These are phyloP conservation scores for Scophthalmus maximus DNA, from an alignment of 2,113 vertebrate genomes.

Conservation along the genomic window DNA sequence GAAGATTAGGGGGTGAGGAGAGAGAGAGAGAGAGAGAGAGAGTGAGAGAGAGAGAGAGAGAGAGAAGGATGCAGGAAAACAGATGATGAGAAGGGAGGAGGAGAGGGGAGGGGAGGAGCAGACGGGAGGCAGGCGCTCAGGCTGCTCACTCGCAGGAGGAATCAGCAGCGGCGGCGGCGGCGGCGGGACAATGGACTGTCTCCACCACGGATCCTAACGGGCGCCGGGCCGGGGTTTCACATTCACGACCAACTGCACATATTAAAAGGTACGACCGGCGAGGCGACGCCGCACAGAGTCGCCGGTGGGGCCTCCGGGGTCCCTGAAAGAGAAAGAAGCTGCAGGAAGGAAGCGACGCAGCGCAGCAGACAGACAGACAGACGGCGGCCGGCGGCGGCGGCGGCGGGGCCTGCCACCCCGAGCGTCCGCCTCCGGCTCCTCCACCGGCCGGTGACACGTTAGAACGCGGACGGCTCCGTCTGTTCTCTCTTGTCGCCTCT, in stretches of 20 bases:
- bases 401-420: constrained; percentile 57
- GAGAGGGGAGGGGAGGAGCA: constrained; percentile 31
- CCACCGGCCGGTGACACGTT: constrained; percentile 34
- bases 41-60: not conserved
- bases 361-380: constrained; percentile 36
- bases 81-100: constrained; percentile 33
- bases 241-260: too few species aligned
- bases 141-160: too few species aligned
- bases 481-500: not conserved
- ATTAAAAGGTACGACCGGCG: constrained; percentile 50
- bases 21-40: not conserved
- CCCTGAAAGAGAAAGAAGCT: too few species aligned
- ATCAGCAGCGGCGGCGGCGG: constrained; percentile 62
- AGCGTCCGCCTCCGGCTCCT: constrained; percentile 36
- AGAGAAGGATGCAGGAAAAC: constrained; percentile 46
- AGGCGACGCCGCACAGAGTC: not conserved
- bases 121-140: constrained; percentile 57
- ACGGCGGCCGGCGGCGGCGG: not conserved
- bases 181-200: constrained; percentile 70
- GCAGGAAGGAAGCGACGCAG: constrained; percentile 74
- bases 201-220: constrained; percentile 57
- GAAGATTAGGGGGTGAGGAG: not conserved
- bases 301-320: not conserved
- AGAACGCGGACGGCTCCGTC: not conserved
- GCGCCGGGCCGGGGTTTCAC: constrained; percentile 36